phyloP scores from a whole-genome alignment of 1,140 invertebrate genomes.

The Plutomurus gul region DNA sequence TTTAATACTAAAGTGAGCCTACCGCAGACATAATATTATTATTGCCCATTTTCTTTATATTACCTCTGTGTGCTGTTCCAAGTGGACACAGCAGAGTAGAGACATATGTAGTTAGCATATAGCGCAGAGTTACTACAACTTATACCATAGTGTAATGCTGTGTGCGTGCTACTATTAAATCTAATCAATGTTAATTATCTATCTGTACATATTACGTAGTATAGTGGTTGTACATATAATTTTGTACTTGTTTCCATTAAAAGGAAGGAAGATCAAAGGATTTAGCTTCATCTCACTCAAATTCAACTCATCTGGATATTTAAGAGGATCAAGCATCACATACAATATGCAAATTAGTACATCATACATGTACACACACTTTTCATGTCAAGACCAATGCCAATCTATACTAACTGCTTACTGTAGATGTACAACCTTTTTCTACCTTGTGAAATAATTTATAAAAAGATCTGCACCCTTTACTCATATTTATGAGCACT shows the following conservation, averaged over 20 bases:
- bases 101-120: neutral
- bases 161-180: constrained; percentile 7
- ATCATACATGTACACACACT: too few species aligned
- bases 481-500: too few species aligned
- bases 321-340: too few species aligned
- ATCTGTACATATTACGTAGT: neutral
- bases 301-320: neutral
- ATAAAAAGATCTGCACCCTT: too few species aligned
- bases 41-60: constrained; percentile 8
- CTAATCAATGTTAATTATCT: neutral
- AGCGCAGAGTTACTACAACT: neutral
- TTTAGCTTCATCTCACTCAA: neutral
- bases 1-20: constrained; percentile 3
- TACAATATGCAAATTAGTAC: too few species aligned
- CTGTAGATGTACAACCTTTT: too few species aligned
- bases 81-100: too few species aligned
- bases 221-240: neutral
- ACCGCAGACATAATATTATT: constrained; percentile 18
- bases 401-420: too few species aligned
- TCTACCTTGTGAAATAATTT: too few species aligned
- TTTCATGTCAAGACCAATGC: too few species aligned
- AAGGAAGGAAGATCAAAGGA: constrained; percentile 20
- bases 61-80: neutral
- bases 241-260: neutral
- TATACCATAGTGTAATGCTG: too few species aligned